Percentiles rank a stretch among this genome's conserved stretches.
phyloP scores from a whole-genome alignment of 2,113 vertebrate genomes.

The Phaethon lepturus region DNA sequence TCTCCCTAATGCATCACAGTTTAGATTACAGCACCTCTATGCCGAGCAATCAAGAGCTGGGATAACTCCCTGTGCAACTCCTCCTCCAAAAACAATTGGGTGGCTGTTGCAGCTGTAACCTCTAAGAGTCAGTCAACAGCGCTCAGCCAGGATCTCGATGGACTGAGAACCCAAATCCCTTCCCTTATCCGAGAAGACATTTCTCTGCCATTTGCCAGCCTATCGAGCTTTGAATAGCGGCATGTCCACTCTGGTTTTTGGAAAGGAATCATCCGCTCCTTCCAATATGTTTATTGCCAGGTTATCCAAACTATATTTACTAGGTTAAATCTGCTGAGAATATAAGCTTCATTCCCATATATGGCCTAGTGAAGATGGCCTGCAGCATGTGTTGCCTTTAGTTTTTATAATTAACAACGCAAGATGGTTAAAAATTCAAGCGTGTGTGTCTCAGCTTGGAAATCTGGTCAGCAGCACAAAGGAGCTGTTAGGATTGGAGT shows the following conservation, averaged over 20 bases:
- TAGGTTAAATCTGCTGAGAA: neutral
- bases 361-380: neutral
- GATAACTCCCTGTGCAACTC: neutral
- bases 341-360: neutral
- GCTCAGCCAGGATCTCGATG: fast-evolving
- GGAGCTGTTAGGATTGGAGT: neutral
- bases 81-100: neutral
- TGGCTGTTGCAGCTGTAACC: neutral
- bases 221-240: neutral
- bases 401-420: neutral
- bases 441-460: neutral
- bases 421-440: neutral
- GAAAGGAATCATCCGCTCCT: neutral
- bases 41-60: neutral
- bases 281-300: neutral
- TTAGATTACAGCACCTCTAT: neutral
- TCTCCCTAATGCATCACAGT: neutral
- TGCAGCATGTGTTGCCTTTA: neutral
- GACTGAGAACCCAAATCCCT: neutral
- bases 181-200: neutral
- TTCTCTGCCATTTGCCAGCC: neutral
- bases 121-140: neutral
- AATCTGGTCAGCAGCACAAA: neutral
- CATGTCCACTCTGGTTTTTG: neutral
- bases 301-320: neutral